Evolutionary conservation across 2,888 invertebrate species (phyloP).

Genomic region (Morpho helenor): DNA sequence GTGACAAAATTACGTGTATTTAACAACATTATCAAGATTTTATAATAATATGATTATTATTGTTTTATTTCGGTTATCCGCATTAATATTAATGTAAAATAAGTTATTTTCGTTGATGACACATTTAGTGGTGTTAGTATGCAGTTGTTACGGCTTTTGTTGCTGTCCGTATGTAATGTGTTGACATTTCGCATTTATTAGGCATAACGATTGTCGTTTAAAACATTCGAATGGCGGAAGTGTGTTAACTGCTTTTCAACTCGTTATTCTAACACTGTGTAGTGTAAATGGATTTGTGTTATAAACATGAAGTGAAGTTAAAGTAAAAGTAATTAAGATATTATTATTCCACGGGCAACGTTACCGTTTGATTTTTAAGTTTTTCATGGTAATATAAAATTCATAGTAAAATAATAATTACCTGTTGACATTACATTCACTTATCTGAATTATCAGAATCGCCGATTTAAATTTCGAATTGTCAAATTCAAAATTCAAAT

Average conservation of each 20-base stretch:
- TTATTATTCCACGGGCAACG: no score
- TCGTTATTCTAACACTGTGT: conserved; percentile 7
- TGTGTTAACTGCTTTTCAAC: conserved; percentile 6
- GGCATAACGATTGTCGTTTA: conserved; percentile 36
- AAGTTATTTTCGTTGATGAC: no score
- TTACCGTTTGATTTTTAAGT: background rate
- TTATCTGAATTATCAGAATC: background rate
- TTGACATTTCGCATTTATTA: conserved; percentile 23
- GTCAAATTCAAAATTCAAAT: no score
- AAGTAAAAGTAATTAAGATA: no score
- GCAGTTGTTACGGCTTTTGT: background rate
- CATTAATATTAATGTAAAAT: no score
- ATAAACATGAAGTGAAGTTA: no score
- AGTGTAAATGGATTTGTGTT: conserved; percentile 1
- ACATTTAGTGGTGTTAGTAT: no score
- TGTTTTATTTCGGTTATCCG: no score
- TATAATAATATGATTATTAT: no score
- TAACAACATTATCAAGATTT: no score
- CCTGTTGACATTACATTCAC: no score
- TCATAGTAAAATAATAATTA: background rate
- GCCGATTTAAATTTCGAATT: background rate
- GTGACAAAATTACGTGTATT: no score
- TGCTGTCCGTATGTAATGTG: conserved; percentile 2
- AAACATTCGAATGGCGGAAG: conserved; percentile 20
- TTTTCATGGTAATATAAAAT: background rate